These are phyloP conservation scores for Eulemur coronatus DNA, from an alignment of 2,797 vertebrate genomes.

Conservation along the genomic window DNA sequence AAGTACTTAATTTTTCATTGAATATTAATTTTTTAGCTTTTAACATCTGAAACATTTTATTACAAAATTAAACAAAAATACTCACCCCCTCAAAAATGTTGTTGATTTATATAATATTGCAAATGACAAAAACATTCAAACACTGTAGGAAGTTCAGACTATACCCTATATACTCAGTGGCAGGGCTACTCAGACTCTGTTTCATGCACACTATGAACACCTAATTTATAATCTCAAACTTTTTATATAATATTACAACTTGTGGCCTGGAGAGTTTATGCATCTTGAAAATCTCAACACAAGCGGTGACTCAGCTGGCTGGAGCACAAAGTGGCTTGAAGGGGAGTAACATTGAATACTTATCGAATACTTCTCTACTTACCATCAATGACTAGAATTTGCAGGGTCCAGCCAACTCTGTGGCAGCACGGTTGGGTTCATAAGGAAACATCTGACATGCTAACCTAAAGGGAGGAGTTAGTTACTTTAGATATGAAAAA, in stretches of 20 bases:
- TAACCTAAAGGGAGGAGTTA: not conserved
- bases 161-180: not conserved
- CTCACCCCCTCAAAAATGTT: not conserved
- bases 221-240: no score
- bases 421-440: not conserved
- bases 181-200: not conserved
- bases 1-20: not conserved
- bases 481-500: not conserved
- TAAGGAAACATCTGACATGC: not conserved
- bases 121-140: not conserved
- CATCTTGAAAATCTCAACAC: not conserved
- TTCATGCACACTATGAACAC: not conserved
- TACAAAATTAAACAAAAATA: not conserved
- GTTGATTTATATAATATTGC: not conserved
- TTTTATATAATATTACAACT: not conserved
- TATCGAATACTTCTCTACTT: not conserved
- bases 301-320: not conserved
- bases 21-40: not conserved
- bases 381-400: no score
- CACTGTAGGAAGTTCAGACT: not conserved
- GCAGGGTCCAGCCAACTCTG: not conserved
- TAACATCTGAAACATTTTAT: not conserved
- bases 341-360: no score
- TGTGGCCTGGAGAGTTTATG: not conserved
- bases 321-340: not conserved